phyloP scores from a whole-genome alignment of 1,140 invertebrate species.

The Sitodiplosis mosellana region DNA sequence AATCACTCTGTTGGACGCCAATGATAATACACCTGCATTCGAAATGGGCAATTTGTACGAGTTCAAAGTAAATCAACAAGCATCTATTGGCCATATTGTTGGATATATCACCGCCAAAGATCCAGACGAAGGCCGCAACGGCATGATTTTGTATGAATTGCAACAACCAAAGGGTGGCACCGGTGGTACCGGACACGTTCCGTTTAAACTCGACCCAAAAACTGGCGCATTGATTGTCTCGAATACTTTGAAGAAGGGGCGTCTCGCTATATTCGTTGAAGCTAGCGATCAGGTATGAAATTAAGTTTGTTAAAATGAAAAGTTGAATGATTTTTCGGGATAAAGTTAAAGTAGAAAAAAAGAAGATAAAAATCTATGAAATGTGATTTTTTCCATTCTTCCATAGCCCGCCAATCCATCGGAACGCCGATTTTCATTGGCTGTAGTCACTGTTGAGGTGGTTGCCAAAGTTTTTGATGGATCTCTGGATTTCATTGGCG shows the following conservation, averaged over 20 bases:
- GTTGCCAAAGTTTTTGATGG: slow-evolving; percentile 33
- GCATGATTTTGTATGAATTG: slow-evolving; percentile 54
- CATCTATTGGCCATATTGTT: slow-evolving; percentile 43
- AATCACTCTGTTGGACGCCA: slow-evolving; percentile 64
- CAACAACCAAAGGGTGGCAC: slow-evolving; percentile 38
- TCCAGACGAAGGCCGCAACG: slow-evolving; percentile 63
- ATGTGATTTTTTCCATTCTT: no score
- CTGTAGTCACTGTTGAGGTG: slow-evolving; percentile 59
- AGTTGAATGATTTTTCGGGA: background rate
- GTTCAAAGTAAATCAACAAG: slow-evolving; percentile 47
- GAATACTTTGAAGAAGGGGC: slow-evolving; percentile 41
- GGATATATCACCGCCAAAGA: slow-evolving; percentile 61
- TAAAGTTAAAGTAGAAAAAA: background rate
- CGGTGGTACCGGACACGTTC: slow-evolving; percentile 41
- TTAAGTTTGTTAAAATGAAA: no score
- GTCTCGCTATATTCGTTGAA: slow-evolving; percentile 62
- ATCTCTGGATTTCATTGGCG: slow-evolving; percentile 64
- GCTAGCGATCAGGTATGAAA: slow-evolving; percentile 44
- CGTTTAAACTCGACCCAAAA: slow-evolving; percentile 50
- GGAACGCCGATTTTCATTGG: slow-evolving; percentile 57
- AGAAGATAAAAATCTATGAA: no score
- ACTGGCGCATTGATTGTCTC: slow-evolving; percentile 51
- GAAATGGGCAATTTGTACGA: slow-evolving; percentile 64
- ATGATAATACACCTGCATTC: slow-evolving; percentile 74
- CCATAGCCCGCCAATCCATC: slow-evolving; percentile 49